Evolutionary conservation across 2,113 vertebrate species (phyloP).

Genomic region (Urocitellus parryii): DNA sequence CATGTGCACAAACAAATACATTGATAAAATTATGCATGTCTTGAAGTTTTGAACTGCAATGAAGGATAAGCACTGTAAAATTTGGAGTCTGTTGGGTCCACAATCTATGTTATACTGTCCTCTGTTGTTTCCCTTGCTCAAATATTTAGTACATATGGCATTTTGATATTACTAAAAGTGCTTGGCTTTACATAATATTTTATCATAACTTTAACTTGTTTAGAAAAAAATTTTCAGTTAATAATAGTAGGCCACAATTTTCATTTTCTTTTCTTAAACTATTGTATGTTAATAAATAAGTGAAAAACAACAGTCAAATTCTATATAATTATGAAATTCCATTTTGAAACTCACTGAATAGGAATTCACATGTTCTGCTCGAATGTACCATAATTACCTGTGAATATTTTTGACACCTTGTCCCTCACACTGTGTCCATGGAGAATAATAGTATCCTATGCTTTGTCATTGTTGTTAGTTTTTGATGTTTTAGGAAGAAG

Average conservation of each 20-base stretch:
- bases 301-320: background rate
- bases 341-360: constrained; percentile 63
- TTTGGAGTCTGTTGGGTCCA: rapidly evolving
- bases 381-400: constrained; percentile 65
- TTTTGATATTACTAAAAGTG: background rate
- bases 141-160: background rate
- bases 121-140: background rate
- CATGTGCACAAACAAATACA: background rate
- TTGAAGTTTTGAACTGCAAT: background rate
- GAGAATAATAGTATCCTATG: constrained; percentile 67
- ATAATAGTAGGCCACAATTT: background rate
- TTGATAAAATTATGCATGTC: background rate
- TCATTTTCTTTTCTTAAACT: background rate
- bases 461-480: background rate
- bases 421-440: constrained; percentile 69
- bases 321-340: background rate
- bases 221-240: background rate
- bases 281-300: background rate
- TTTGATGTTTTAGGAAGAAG: constrained; percentile 71
- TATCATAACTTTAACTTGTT: background rate
- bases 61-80: background rate
- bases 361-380: constrained; percentile 52
- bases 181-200: background rate
- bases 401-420: constrained; percentile 79
- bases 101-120: background rate